Base-by-base conservation (phyloP, 2,797 vertebrate genomes). In the Aeoliscus strigatus region DNA sequence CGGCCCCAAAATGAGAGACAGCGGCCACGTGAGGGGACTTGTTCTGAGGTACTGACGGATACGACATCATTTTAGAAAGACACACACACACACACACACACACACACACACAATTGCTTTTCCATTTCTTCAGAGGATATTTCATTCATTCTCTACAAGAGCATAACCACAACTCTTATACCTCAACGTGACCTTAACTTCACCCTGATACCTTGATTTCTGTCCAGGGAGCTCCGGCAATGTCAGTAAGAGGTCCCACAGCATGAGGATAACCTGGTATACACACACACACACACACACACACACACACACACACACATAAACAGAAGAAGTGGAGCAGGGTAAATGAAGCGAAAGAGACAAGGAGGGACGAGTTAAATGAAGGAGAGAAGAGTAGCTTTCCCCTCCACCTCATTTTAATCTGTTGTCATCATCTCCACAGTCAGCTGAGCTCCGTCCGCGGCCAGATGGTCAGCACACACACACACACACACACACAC, bases 391-490 rank as follows among this genome's bases (percentile, higher is more conserved):
- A 82, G 66, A 82, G 51, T 42, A 70, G 66, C 64, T 75, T 81
- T 83, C 61, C 75, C 65, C 57, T 77, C 57, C 67, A 71, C 66
- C 78, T 77, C 75, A 79, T 73, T 69, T 72, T 85, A 80, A 84
- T 84, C 73, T 78, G 73, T 59, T 77, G 65, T 65, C 75, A 82
- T 79, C 62, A 73, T 77, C 70, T 65, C 73, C 66, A 66, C 60
- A 56, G 59, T 70, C 59, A 65, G 68, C 53, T 66, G n/a, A n/a
- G n/a, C n/a, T n/a, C 74, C 69, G 64, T 65, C 64, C 15, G 31
- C 30, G 37, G 58, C 77, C 83, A 84, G 81, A 83, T 84, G 81
- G n/a, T n/a, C n/a, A n/a, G n/a, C n/a, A n/a, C n/a, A n/a, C n/a
- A n/a, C n/a, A n/a, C n/a, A n/a, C n/a, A n/a, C n/a, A n/a, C n/a